These are phyloP conservation scores for Scomber japonicus DNA, from an alignment of 2,113 vertebrate species.

Conservation along the genomic window DNA sequence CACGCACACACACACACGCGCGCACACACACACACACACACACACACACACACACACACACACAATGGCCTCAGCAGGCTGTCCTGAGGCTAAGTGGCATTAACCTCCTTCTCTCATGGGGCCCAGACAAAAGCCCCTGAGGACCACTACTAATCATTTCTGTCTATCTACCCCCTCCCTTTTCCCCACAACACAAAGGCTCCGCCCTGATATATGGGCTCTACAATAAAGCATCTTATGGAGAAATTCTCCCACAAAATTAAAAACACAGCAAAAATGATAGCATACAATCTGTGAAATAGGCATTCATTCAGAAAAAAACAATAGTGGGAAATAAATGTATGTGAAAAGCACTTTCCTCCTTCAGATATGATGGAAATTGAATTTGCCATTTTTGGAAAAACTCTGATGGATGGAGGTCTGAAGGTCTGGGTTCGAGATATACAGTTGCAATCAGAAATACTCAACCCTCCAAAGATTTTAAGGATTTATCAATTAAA, in stretches of 20 bases:
- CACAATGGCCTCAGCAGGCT: constrained; percentile 43
- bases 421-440: too few relatives aligned
- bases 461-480: too few relatives aligned
- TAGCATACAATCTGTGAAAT: neutral
- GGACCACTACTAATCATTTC: constrained; percentile 83
- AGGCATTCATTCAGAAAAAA: neutral
- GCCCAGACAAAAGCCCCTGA: constrained; percentile 82
- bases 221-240: neutral
- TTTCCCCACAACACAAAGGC: neutral
- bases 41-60: constrained; percentile 30
- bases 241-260: neutral
- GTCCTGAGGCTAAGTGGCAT: constrained; percentile 84
- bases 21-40: constrained; percentile 16
- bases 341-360: neutral
- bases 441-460: too few relatives aligned
- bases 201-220: neutral
- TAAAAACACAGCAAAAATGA: neutral
- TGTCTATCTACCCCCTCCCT: constrained; percentile 42
- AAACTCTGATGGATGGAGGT: too few relatives aligned
- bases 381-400: too few relatives aligned
- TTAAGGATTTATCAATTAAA: too few relatives aligned
- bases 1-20: neutral
- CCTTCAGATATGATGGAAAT: neutral
- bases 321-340: neutral
- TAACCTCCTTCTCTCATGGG: constrained; percentile 84